Evolutionary conservation across 2,113 vertebrate genomes (phyloP), one percentile per base, ranked within the genome.

Genomic region (Cyphotilapia sp.): DNA sequence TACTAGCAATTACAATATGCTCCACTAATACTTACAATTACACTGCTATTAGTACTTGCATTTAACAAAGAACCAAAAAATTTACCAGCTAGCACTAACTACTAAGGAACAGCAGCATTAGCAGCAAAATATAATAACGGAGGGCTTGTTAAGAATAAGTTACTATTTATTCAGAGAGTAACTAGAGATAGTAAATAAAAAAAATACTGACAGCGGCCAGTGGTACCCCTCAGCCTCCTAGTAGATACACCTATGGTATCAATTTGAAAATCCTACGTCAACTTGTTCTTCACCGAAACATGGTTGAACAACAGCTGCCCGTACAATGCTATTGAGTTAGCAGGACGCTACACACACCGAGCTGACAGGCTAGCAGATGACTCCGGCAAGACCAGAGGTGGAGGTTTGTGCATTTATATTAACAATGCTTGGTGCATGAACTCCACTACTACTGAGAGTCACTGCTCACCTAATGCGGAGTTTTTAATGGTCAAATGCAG

Each of bases 121-220:
- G 53, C n/a, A 54, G 53, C 3, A 54, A 54, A 54, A 54, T 54
- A 24, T 24, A 54, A 54, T 63, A 11, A 12, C 1, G 3, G 17
- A 66, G 6, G 19, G 61, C 61, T 66, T 66, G 33, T 66, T 35
- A 66, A 66, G 19, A 35, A 22, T 38, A 13, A 66, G 19, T 66
- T 66, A n/a, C 19, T 38, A 66, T 66, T 66, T 66, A 66, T 66
- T 66, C 2, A 7, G 59, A 63, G 17, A 35, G 59, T 63, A 35
- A 63, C 59, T 35, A 63, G 59, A 11, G 59, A 63, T 35, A 0
- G 2, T 12, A 63, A n/a, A 33, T 61, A 33, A 10, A 61, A 61
- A 56, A 33, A n/a, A n/a, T 33, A 35, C 17, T 63, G 17, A 35
- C 4, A 63, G 59, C 0, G 0, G 6, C 59, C 31, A 63, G 59